Percentiles rank a stretch among this genome's conserved stretches.
These are phyloP conservation scores for Gymnobelideus leadbeateri DNA, from an alignment of 2,113 vertebrate species.

Conservation along the genomic window DNA sequence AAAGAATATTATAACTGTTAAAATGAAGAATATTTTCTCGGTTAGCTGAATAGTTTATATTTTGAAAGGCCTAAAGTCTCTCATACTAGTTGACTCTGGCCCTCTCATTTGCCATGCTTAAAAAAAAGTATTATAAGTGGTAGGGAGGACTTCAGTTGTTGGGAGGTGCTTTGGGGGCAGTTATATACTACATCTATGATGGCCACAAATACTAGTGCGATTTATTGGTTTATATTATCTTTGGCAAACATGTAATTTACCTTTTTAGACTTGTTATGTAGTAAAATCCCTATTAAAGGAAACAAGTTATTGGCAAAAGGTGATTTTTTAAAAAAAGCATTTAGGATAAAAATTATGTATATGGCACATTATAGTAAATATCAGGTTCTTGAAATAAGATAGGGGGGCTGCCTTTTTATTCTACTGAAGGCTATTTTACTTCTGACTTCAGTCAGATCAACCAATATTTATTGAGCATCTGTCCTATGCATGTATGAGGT, in stretches of 20 bases:
- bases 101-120: neutral
- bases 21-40: neutral
- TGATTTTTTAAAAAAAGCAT: conserved; percentile 27
- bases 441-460: neutral
- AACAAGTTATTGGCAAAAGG: conserved; percentile 15
- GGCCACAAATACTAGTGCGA: neutral
- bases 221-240: neutral
- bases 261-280: conserved; percentile 34
- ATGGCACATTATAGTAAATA: neutral
- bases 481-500: neutral
- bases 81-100: neutral
- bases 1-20: neutral
- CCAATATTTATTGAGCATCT: neutral
- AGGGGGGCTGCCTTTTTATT: neutral
- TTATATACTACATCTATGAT: neutral
- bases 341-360: neutral
- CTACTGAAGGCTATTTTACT: neutral
- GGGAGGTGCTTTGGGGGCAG: neutral
- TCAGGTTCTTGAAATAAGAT: neutral
- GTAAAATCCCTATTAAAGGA: neutral
- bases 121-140: neutral
- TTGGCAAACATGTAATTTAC: neutral
- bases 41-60: conserved; percentile 18
- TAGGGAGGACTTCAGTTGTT: neutral
- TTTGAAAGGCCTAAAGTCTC: conserved; percentile 37